Base-by-base conservation (phyloP, 2,888 invertebrate genomes). In the Caenorhabditis parvicauda region DNA sequence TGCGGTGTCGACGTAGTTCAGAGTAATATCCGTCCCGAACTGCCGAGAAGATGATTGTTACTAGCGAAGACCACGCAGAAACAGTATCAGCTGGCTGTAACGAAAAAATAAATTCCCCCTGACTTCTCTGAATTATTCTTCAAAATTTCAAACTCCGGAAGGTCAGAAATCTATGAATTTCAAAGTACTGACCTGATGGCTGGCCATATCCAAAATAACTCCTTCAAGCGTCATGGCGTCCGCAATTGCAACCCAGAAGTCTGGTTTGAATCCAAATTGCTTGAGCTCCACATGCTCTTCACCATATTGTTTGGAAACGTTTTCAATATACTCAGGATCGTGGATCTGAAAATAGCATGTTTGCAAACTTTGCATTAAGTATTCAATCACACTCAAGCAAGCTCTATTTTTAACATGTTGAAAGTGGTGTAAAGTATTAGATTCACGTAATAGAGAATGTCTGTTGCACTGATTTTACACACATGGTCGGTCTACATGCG, bases 191-290 rank as follows among this genome's bases (percentile, higher is more conserved):
- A 73, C 73, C 70, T 71, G 70, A 62, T 78, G 77, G 28, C 67
- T 76, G 22, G 77, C 78, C 70, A 70, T 64, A 44, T 80, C 80
- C 14, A 80, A 56, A 50, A 80, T 79, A 35, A 79, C 68, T 41
- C 79, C 77, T 49, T 80, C 80, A 2, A 75, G 65, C 7, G 78
- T 79, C 63, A 81, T 77, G 3, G 77, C 76, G 55, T 80, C 80
- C 0, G 80, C 76, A 12, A 80, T 55, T 2, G 74, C 70, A 1
- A 81, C 80, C 79, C 79, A 80, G 57, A 80, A 80, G 57, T 80
- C 78, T 6, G 80, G 79, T 38, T 80, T 80, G 59, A 81, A 80
- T 6, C 80, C 80, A 42, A 56, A 73, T 47, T 63, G 59, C 27
- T 77, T 79, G 43, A 75, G 54, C 29, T 73, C 71, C 9, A 79